phyloP scores from a whole-genome alignment of 2,113 vertebrate species.

The Mastomys coucha region DNA sequence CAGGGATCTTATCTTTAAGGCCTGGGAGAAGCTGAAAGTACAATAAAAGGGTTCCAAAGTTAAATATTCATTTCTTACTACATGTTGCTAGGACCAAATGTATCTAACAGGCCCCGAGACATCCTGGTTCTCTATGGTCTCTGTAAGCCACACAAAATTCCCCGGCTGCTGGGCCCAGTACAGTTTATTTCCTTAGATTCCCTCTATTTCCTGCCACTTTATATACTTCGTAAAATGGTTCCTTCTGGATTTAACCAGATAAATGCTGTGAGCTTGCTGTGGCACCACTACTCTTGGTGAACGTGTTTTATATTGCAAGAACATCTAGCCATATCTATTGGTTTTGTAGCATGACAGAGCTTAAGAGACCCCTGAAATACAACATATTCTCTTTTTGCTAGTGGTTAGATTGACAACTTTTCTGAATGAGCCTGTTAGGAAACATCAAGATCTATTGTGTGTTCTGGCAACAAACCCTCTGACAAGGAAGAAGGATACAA shows the following conservation, averaged over 20 bases:
- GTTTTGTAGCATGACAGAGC: neutral
- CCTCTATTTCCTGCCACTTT: slow-evolving; percentile 57
- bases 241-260: slow-evolving; percentile 43
- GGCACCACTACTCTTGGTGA: neutral
- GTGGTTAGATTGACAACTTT: neutral
- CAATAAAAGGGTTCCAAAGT: neutral
- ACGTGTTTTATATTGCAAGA: neutral
- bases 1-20: neutral
- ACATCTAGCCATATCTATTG: slow-evolving; percentile 5
- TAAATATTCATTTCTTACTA: slow-evolving; percentile 30
- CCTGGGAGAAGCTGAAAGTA: neutral
- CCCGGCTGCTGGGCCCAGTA: neutral
- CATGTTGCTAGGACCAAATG: neutral
- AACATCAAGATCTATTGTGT: neutral
- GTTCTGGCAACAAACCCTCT: slow-evolving; percentile 1
- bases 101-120: slow-evolving; percentile 12
- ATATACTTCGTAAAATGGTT: slow-evolving; percentile 21
- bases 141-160: slow-evolving; percentile 16
- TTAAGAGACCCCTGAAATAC: neutral
- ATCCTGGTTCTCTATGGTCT: slow-evolving; percentile 5
- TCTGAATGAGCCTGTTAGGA: slow-evolving; percentile 59
- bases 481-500: slow-evolving; percentile 34
- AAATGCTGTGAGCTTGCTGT: neutral
- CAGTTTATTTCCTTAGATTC: slow-evolving; percentile 54
- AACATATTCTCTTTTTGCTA: neutral